Evolutionary conservation across 2,113 vertebrate genomes (phyloP).

Genomic region (Marmota monax): DNA sequence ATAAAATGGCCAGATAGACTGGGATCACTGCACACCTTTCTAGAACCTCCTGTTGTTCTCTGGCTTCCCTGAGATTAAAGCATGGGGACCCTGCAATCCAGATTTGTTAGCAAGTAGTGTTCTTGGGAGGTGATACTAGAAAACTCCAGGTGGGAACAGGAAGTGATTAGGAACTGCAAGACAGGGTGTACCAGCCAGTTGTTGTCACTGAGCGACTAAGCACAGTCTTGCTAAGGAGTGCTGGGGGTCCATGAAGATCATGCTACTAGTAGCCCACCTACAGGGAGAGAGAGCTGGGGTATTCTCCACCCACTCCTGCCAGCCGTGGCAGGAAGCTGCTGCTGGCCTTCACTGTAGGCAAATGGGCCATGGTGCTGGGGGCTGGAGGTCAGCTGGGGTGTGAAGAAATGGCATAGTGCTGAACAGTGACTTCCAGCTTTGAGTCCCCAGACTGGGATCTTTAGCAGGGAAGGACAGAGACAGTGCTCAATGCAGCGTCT

Average conservation of each 20-base stretch:
- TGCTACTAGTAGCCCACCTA: fast-evolving
- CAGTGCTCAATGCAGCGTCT: no score
- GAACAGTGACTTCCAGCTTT: no score
- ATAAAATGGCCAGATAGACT: fast-evolving
- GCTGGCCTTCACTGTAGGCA: neutral
- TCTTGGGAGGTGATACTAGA: neutral
- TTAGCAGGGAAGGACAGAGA: no score
- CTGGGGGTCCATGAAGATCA: fast-evolving
- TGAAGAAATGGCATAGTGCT: no score
- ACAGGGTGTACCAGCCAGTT: fast-evolving
- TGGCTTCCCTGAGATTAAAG: neutral
- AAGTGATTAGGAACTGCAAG: fast-evolving
- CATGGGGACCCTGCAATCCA: neutral
- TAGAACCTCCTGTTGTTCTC: neutral
- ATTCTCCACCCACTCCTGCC: neutral
- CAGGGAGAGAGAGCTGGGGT: neutral
- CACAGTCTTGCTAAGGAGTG: no score
- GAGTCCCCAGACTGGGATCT: no score
- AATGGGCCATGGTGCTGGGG: neutral
- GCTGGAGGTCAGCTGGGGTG: no score
- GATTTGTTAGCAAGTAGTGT: neutral
- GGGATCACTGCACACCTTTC: neutral
- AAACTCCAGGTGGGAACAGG: fast-evolving
- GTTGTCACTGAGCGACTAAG: fast-evolving
- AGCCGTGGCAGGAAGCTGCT: fast-evolving